A percentile compares a stretch with the other conserved stretches of the same genome.
Evolutionary conservation across 2,797 vertebrate genomes (phyloP).

Genomic region (Enteromius anoplus): DNA sequence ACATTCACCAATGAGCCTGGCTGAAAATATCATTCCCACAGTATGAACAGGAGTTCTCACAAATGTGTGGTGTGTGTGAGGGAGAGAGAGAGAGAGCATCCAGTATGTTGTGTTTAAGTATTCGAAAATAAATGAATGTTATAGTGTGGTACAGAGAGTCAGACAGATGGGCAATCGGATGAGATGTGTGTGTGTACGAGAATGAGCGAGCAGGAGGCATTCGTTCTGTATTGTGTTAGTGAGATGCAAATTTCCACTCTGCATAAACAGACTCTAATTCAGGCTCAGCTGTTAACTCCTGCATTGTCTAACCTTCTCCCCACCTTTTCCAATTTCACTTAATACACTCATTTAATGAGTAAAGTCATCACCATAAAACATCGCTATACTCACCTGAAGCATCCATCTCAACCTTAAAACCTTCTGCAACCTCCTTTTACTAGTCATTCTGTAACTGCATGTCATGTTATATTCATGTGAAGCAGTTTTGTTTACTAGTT

Average conservation of each 20-base stretch:
- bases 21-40: not conserved
- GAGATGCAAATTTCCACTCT: constrained; percentile 9
- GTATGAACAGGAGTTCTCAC: not conserved
- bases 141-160: not conserved
- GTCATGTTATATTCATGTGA: not conserved
- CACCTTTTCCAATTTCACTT: constrained; percentile 1
- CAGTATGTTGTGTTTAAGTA: not conserved
- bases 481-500: not conserved
- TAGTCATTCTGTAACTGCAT: not conserved
- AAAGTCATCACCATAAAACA: not conserved
- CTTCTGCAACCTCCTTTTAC: not conserved
- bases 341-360: constrained; percentile 13
- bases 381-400: not conserved
- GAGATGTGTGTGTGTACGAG: not conserved
- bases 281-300: not conserved
- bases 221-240: constrained; percentile 6
- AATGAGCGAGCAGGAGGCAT: not conserved
- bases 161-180: not conserved
- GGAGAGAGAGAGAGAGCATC: not conserved
- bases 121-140: not conserved
- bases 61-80: not conserved
- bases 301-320: not conserved
- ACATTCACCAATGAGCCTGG: too few species aligned
- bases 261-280: constrained; percentile 31
- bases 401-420: not conserved